phyloP scores from a whole-genome alignment of 2,888 invertebrate species.

The Cheilosia vulpina region DNA sequence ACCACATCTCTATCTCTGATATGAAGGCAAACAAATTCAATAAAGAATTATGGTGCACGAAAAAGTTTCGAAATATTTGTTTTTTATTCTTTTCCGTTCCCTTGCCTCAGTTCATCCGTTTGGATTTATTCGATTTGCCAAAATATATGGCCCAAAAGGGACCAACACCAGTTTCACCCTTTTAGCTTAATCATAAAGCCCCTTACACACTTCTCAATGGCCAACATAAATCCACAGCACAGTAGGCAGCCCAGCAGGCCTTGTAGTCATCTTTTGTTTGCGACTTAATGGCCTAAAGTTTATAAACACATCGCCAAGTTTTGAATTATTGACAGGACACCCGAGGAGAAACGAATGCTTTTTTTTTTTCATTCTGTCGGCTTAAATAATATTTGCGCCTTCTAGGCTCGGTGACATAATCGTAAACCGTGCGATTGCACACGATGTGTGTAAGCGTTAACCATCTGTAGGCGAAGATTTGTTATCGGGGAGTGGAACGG shows the following conservation, averaged over 20 bases:
- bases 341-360: slow-evolving; percentile 23
- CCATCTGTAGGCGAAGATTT: slow-evolving; percentile 40
- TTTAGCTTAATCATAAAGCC: slow-evolving; percentile 9
- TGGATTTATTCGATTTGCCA: slow-evolving; percentile 69
- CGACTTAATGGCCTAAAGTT: slow-evolving; percentile 73
- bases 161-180: slow-evolving; percentile 40
- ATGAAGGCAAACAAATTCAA: slow-evolving; percentile 68
- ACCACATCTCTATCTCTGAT: slow-evolving; percentile 9
- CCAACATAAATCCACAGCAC: slow-evolving; percentile 62
- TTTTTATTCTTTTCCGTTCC: slow-evolving; percentile 1
- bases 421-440: slow-evolving; percentile 49
- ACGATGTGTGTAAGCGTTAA: slow-evolving; percentile 40
- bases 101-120: slow-evolving; percentile 11
- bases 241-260: slow-evolving; percentile 36
- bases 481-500: neutral
- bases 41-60: slow-evolving; percentile 63
- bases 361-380: slow-evolving; percentile 2
- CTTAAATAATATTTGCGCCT: slow-evolving; percentile 65
- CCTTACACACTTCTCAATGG: neutral
- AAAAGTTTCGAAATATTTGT: slow-evolving; percentile 57
- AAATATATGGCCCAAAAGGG: slow-evolving; percentile 53
- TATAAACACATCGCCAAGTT: slow-evolving; percentile 70
- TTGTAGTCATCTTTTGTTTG: slow-evolving; percentile 43
- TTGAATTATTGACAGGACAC: slow-evolving; percentile 70
- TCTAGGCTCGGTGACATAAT: slow-evolving; percentile 40